Base-by-base conservation (phyloP, 2,888 invertebrate genomes). In the Galerucella nymphaeae region DNA sequence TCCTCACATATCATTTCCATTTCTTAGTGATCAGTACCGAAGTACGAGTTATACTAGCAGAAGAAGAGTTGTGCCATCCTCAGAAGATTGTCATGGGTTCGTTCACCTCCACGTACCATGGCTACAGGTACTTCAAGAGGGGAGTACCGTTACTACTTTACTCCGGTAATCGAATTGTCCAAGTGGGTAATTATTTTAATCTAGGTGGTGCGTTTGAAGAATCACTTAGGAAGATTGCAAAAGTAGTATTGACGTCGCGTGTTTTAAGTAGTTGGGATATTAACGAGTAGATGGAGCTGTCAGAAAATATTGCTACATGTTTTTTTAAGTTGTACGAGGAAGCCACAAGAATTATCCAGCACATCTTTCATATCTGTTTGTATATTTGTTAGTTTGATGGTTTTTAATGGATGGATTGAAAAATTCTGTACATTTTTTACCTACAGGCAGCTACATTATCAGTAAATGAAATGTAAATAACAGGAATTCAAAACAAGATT, bases 141-240 rank as follows among this genome's bases (percentile, higher is more conserved):
- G 84, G 84, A 84, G 80, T 84, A 84, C 85, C 85, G 85, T 85
- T 85, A 85, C 80, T 80, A 82, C 80, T 82, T 83, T 82, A 82
- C 83, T 83, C 84, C 81, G 81, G 82, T 84, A 82, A 84, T 84
- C 84, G 83, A 84, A 82, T 83, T 83, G 81, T 70, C 64, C 80
- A 79, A 80, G 81, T 79, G 81, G 80, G 82, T 82, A 81, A 79
- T 77, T 76, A 79, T 74, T 75, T 73, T 75, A 73, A 78, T 78
- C 80, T 77, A 79, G 79, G 80, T 80, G 81, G 72, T 75, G 73
- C 59, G 65, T 76, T 72, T 72, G 65, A 67, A 64, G 59, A 30
- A 55, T 65, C 58, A 57, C 30, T 62, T 16, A 61, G 16, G 61
- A 38, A 53, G 53, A 53, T 53, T 53, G 16, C 53, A 16, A 10